Base-by-base conservation (phyloP, 2,113 vertebrate species). In the Drymodes brunneopygia region DNA sequence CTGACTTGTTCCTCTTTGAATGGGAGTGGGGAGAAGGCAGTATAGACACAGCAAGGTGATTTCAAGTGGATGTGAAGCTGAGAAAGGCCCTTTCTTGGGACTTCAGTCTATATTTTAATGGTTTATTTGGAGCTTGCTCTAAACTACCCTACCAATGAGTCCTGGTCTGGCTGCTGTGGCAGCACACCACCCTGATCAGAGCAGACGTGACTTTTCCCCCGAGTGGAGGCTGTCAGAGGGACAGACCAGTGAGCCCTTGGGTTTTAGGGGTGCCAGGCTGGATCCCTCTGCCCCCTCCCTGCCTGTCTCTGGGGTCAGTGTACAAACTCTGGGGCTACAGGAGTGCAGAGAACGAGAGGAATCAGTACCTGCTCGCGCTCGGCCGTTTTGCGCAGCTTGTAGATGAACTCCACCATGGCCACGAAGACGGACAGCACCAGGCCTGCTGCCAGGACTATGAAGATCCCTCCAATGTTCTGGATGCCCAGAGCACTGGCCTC, bases 391-490 rank as follows among this genome's bases (percentile, higher is more conserved):
- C 99, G 98, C 56, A 99, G 98, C 90, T 99, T 99, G 98, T 99
- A 99, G 96, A 99, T 96, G 89, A 99, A 99, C 97, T 99, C 99
- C 80, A 99, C 99, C 86, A 99, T 98, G 22, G 99, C 99, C 97
- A 99, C 99, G 9, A 99, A 98, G 88, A 99, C 98, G 0, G 99
- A 99, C 10, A 99, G 98, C 95, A 99, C 98, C 77, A 99, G 97
- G 27, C 99, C 99, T 1, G 98, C 99, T 3, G 99, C 99, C 96
- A 99, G 93, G 54, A 99, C 99, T 11, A 99, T 99, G 98, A 99
- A 99, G 96, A 99, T 99, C 58, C 99, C 99, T 0, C 99, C 99
- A 2, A 99, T 99, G 97, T 99, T 99, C 86, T 99, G 99, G 95
- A 99, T 98, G 31, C 99, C 99, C 95, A 99, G 98, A 20, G 99